Evolutionary conservation across 2,888 invertebrate species (phyloP).

Genomic region (Elegia similella): DNA sequence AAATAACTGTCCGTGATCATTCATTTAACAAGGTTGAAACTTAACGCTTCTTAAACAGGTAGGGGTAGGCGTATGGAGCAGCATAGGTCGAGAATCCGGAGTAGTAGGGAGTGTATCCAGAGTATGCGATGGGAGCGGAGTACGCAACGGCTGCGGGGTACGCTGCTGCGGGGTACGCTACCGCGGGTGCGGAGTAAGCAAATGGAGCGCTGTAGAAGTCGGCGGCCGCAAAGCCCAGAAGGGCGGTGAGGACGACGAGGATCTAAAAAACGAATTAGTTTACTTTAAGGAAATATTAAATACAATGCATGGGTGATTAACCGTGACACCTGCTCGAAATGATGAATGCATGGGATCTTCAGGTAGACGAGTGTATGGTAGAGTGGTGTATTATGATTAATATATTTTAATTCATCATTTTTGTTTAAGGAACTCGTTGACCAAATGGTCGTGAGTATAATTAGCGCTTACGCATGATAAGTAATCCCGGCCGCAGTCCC

Average conservation of each 20-base stretch:
- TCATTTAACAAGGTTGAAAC: not conserved
- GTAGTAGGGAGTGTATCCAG: constrained; percentile 32
- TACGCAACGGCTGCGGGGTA: constrained; percentile 29
- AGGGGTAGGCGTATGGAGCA: constrained; percentile 29
- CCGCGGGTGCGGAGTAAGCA: constrained; percentile 32
- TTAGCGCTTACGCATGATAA: no score
- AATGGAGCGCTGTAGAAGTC: constrained; percentile 19
- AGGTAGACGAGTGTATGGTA: no score
- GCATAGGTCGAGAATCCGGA: constrained; percentile 29
- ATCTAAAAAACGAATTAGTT: constrained; percentile 8
- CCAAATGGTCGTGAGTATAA: no score
- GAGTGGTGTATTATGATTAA: no score
- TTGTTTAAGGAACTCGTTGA: no score
- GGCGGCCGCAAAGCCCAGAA: constrained; percentile 30
- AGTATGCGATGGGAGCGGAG: constrained; percentile 22
- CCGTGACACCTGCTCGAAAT: no score
- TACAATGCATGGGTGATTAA: no score
- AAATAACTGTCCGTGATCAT: constrained; percentile 11
- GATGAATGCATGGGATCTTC: no score
- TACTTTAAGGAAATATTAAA: no score
- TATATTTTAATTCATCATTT: no score
- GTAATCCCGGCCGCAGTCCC: no score
- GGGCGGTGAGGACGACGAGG: constrained; percentile 27
- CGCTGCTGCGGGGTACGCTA: constrained; percentile 31
- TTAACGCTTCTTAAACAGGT: constrained; percentile 18